Conservation (phyloP, 2,797 vertebrate species). For the Austrolebias charrua region DNA sequence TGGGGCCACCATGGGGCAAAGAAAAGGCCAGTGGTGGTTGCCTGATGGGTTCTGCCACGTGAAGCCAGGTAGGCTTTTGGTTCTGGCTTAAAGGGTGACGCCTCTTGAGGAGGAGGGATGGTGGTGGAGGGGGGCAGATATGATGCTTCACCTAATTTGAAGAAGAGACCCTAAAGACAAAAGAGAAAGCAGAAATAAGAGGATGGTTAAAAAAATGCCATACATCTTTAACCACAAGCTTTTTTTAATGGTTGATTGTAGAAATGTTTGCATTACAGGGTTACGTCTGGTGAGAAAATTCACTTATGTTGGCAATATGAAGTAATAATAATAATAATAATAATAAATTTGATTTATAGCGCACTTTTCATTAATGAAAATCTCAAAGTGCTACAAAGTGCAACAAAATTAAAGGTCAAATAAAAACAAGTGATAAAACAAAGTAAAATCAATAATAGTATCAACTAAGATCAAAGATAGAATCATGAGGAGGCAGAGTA, state of each 20-base stretch:
- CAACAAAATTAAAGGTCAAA: too few species aligned
- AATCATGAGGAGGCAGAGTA: too few species aligned
- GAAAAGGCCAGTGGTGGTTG: slow-evolving; percentile 65
- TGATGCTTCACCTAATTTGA: slow-evolving; percentile 64
- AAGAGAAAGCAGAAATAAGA: slow-evolving; percentile 12
- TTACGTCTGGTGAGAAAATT: not conserved
- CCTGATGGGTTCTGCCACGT: slow-evolving; percentile 49
- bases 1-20: slow-evolving; percentile 80
- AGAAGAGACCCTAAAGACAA: slow-evolving; percentile 58
- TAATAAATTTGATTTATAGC: too few species aligned
- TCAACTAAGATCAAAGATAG: too few species aligned
- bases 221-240: too few species aligned
- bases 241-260: slow-evolving; percentile 6
- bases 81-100: slow-evolving; percentile 18
- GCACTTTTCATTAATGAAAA: too few species aligned
- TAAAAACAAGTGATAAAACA: too few species aligned
- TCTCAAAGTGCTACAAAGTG: too few species aligned
- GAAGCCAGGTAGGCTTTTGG: slow-evolving; percentile 41
- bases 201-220: not conserved
- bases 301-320: slow-evolving; percentile 6
- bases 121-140: slow-evolving; percentile 27
- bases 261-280: not conserved
- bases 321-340: slow-evolving; percentile 2
- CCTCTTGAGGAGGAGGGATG: slow-evolving; percentile 18
- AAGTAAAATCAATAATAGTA: too few species aligned